These are phyloP conservation scores for Drosophila kohkoa DNA, from an alignment of 1,140 invertebrate species.

Conservation along the genomic window DNA sequence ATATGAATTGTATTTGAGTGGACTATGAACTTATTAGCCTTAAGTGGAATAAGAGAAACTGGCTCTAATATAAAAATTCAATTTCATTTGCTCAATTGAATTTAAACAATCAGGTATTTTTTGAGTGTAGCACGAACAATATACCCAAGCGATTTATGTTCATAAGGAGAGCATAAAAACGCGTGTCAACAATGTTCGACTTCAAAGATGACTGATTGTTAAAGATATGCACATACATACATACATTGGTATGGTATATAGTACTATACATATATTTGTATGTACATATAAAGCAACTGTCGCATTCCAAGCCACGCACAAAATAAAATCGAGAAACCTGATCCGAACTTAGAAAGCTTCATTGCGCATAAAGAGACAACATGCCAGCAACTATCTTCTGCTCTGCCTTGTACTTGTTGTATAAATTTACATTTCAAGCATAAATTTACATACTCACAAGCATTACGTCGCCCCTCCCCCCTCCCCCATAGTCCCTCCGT, in stretches of 20 bases:
- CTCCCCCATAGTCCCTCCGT: not conserved
- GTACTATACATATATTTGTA: too few relatives aligned
- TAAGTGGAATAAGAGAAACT: too few relatives aligned
- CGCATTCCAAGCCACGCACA: not conserved
- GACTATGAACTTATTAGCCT: too few relatives aligned
- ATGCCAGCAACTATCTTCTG: not conserved
- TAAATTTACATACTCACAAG: slow-evolving; percentile 7
- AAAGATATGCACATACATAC: not conserved
- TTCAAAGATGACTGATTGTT: not conserved
- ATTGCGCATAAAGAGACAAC: not conserved
- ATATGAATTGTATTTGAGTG: too few relatives aligned
- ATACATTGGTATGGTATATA: not conserved
- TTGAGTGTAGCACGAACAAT: too few relatives aligned
- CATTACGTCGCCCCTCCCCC: not conserved
- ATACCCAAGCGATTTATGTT: too few relatives aligned
- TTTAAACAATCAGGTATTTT: too few relatives aligned
- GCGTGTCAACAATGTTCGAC: not conserved
- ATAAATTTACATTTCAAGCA: slow-evolving; percentile 1
- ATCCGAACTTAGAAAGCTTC: slow-evolving; percentile 11
- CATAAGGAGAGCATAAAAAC: not conserved
- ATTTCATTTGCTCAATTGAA: too few relatives aligned
- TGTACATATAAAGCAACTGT: not conserved
- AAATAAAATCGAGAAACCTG: slow-evolving; percentile 7
- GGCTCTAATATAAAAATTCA: not conserved
- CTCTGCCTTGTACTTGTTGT: not conserved